phyloP scores from a whole-genome alignment of 2,113 vertebrate species.

The Sardina pilchardus region DNA sequence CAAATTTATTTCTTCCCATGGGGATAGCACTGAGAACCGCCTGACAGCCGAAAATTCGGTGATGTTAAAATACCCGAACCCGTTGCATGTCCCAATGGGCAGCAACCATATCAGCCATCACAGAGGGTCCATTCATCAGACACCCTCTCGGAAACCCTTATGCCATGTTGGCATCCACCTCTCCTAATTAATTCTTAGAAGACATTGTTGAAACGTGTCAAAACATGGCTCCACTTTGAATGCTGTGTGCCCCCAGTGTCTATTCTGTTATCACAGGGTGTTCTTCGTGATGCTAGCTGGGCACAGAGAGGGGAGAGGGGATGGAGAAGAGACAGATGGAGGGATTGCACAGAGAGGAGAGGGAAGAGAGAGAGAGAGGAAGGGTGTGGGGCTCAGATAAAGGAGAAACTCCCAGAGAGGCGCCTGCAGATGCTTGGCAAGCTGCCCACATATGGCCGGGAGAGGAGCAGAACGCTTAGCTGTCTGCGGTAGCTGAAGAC shows the following conservation, averaged over 20 bases:
- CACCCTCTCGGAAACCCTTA: not conserved
- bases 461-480: not conserved
- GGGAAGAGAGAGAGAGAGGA: not conserved
- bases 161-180: not conserved
- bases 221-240: not conserved
- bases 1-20: not conserved
- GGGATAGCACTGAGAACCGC: not conserved
- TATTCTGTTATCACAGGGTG: not conserved
- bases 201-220: not conserved
- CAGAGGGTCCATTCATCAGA: not conserved
- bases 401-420: conserved; percentile 36
- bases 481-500: conserved; percentile 22
- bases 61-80: not conserved
- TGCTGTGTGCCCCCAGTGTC: not conserved
- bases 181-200: not conserved
- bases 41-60: not conserved
- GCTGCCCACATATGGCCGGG: conserved; percentile 17
- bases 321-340: not conserved
- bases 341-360: not conserved
- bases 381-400: conserved; percentile 27
- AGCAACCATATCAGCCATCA: not conserved
- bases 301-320: not conserved
- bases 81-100: not conserved
- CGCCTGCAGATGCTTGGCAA: conserved; percentile 37
- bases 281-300: not conserved